Evolutionary conservation across 1,140 invertebrate species (phyloP), one percentile per base, ranked within the genome.

Genomic region (Paralvinella palmiformis): DNA sequence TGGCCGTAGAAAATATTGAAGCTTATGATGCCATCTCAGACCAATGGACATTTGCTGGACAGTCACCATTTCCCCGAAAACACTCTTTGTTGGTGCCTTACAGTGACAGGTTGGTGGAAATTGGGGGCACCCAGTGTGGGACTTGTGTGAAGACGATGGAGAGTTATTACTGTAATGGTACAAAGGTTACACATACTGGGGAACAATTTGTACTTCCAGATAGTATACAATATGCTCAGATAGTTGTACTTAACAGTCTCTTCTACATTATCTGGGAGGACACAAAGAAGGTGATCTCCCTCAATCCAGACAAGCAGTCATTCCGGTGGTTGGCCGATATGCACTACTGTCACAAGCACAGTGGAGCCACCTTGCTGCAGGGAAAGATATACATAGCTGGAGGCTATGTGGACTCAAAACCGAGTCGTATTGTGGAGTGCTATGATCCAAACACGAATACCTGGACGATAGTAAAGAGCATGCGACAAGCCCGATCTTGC

Each of bases 341-440:
- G 63, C 56, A 70, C 27, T 71, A 71, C 67, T 58, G 64, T 33
- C 75, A 75, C 44, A 70, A 72, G 45, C 69, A 74, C 37, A 71
- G 75, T 66, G 75, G 90, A 53, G 90, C 92, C 37, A 88, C 89
- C 32, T 89, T 91, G 45, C 86, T 91, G 10, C 88, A 91, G 75
- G 88, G 88, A 7, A 84, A 86, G 55, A 83, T 94, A 1, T 92
- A 92, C 72, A 88, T 91, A 13, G 89, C 91, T 69, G 91, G 91
- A 2, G 91, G 91, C 13, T 53, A 52, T 24, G 45, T 52, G 29
- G 53, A 57, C 22, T 41, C 56, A 10, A 72, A 72, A 48, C 71
- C 75, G 22, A 72, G 69, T 35, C 68, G 86, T 58, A 85, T 86
- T 37, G 89, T 91, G 0, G 91, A 94, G 76, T 85, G 88, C 68